phyloP scores from a whole-genome alignment of 1,140 invertebrate species.

The Metaphire vulgaris region DNA sequence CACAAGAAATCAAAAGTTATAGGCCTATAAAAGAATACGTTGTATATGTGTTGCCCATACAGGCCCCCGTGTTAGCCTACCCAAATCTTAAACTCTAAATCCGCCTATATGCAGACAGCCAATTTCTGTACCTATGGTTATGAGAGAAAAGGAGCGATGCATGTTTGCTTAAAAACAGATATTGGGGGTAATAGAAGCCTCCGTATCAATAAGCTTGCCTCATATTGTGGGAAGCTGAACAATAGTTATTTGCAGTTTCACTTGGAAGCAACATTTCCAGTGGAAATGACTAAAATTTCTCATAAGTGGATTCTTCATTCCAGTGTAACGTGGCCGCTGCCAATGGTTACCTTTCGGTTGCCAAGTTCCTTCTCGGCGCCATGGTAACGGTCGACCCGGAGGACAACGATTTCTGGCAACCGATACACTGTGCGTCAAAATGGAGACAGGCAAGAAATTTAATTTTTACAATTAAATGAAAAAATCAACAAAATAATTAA shows the following conservation, averaged over 20 bases:
- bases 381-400: slow-evolving; percentile 81
- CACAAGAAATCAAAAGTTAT: too few relatives aligned
- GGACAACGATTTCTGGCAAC: slow-evolving; percentile 85
- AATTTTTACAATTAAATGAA: too few relatives aligned
- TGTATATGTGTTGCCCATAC: too few relatives aligned
- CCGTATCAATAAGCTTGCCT: not conserved
- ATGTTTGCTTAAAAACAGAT: too few relatives aligned
- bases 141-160: too few relatives aligned
- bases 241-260: not conserved
- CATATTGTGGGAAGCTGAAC: not conserved
- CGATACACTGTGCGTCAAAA: slow-evolving; percentile 62
- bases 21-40: too few relatives aligned
- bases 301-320: not conserved
- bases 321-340: slow-evolving; percentile 83
- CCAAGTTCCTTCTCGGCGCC: slow-evolving; percentile 83
- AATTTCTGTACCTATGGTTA: too few relatives aligned
- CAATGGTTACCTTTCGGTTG: slow-evolving; percentile 90
- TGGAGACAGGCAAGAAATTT: slow-evolving; percentile 84
- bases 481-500: too few relatives aligned
- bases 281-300: not conserved
- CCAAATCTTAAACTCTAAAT: too few relatives aligned
- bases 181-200: not conserved
- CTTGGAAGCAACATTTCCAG: not conserved
- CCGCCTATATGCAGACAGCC: too few relatives aligned
- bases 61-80: too few relatives aligned